Base-by-base conservation (phyloP, 2,113 vertebrate species). In the Rhinoptilus africanus region DNA sequence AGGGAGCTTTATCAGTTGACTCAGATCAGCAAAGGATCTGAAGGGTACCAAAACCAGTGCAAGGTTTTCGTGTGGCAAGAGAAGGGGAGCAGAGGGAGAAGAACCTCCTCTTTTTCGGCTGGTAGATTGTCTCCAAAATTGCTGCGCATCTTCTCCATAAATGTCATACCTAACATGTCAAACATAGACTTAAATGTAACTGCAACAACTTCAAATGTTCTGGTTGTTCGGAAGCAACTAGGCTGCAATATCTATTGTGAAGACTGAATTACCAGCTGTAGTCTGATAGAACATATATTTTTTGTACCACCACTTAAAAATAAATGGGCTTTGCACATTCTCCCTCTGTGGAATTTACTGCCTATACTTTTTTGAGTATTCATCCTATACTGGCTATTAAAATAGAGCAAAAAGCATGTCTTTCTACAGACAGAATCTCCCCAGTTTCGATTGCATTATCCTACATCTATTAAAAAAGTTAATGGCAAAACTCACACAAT, bases 31-130 rank as follows among this genome's bases (percentile, higher is more conserved):
- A 71, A 47, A 53, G 6, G 24, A 35, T 57, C 12, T 45, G 27
- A 77, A 37, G 24, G 11, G 23, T 19, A 76, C 10, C 14, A 53
- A 72, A 76, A 21, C 10, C 20, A 3, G 2, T 37, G 62, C 34
- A 69, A 51, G 13, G 6, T 3, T 0, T 41, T 12, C 0, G 0
- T 20, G 16, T 37, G 9, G 27, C n/a, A 48, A n/a, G 13, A 57
- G 28, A 14, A 79, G 18, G 7, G 4, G 10, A 20, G 30, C 6
- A 84, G 56, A 75, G 21, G 20, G 30, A 87, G 41, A 37, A 51
- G 20, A 23, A 4, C 3, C 8, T 47, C 12, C 8, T 37, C 11
- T 8, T 79, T 60, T 60, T 43, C 39, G 50, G 22, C 19, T 48
- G 32, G 18, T 47, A 39, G 21, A 16, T 14, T 20, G 4, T 18